A percentile compares a stretch with the other conserved stretches of the same genome.
Conservation (phyloP, 2,888 invertebrate species). For the Drosophila paramelanica region DNA sequence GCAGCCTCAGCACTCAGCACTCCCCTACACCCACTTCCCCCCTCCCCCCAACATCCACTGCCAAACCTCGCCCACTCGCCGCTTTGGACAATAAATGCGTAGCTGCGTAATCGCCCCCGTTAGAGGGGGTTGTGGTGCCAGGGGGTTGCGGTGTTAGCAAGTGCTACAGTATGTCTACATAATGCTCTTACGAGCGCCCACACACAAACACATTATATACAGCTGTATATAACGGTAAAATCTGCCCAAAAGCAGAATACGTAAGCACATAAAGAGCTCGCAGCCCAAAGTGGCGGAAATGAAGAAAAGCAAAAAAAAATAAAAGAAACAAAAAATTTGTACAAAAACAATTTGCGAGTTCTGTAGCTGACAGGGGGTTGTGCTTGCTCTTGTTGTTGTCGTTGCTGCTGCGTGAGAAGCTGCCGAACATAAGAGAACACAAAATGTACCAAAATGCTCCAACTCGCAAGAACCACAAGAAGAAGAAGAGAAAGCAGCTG, state of each 20-base stretch:
- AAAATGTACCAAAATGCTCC: conserved; percentile 9
- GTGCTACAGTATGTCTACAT: conserved; percentile 14
- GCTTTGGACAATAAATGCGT: conserved; percentile 42
- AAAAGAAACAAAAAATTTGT: conserved; percentile 5
- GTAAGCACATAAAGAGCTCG: conserved; percentile 24
- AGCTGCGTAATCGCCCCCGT: conserved; percentile 19
- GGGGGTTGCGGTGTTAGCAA: conserved; percentile 12
- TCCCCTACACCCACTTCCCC: background rate
- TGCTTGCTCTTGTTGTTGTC: background rate
- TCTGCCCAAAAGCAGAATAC: conserved; percentile 26
- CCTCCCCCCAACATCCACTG: background rate
- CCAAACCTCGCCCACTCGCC: background rate
- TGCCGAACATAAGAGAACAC: conserved; percentile 8
- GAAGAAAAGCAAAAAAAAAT: conserved; percentile 11
- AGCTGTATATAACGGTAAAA: conserved; percentile 17
- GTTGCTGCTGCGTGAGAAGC: conserved; percentile 2
- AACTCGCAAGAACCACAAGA: background rate
- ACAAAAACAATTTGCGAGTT: conserved; percentile 34
- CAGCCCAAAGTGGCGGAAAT: conserved; percentile 21
- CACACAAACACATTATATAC: conserved; percentile 7
- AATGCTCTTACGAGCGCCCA: conserved; percentile 23
- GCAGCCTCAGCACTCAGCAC: background rate
- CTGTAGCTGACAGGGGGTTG: conserved; percentile 8
- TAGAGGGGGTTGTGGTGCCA: background rate
- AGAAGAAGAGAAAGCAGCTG: background rate